Conservation (phyloP, 2,113 vertebrate genomes). For the Emydocephalus ijimae region DNA sequence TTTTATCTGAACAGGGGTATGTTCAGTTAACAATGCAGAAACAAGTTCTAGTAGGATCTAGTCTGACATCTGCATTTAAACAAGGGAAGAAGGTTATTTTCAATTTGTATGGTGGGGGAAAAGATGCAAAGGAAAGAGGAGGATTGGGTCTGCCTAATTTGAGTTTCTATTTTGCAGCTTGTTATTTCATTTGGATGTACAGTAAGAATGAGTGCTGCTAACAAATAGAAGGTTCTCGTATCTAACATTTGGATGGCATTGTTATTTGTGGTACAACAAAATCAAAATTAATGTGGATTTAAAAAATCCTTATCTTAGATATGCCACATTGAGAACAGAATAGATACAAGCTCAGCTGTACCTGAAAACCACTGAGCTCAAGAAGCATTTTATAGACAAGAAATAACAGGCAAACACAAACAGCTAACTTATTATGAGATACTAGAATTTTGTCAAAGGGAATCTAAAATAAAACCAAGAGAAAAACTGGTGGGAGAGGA, state of each 20-base stretch:
- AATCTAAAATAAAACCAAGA: not conserved
- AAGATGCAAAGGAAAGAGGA: not conserved
- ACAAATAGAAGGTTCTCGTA: not conserved
- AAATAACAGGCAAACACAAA: not conserved
- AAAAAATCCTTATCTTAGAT: not conserved
- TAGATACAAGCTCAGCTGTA: not conserved
- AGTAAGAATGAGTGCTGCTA: not conserved
- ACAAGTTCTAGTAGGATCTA: not conserved
- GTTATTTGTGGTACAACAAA: not conserved
- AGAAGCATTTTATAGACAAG: not conserved
- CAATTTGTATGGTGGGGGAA: not conserved
- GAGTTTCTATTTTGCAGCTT: not conserved
- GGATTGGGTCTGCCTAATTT: not conserved
- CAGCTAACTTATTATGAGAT: not conserved
- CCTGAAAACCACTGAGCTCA: not conserved
- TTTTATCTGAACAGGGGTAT: too few species aligned
- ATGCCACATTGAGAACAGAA: not conserved
- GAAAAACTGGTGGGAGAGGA: not conserved
- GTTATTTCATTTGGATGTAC: not conserved
- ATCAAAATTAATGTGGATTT: not conserved
- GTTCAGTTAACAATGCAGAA: not conserved
- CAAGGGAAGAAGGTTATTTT: not conserved
- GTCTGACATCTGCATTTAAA: not conserved
- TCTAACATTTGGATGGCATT: not conserved
- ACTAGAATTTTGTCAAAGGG: not conserved